phyloP scores from a whole-genome alignment of 2,888 invertebrate genomes.

The Drosophila longiperda region DNA sequence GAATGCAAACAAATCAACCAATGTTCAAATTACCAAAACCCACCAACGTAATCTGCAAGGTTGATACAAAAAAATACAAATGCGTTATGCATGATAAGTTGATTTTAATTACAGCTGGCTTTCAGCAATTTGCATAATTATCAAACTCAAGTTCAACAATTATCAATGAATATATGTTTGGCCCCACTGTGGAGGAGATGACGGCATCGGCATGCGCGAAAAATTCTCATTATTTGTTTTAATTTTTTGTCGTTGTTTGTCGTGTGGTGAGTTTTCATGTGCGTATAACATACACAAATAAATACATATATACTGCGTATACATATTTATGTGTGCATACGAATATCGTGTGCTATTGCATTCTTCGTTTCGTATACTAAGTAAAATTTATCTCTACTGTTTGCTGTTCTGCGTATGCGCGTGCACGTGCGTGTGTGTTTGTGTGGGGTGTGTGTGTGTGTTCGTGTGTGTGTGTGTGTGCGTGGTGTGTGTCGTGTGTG shows the following conservation, averaged over 20 bases:
- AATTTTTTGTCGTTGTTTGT: constrained; percentile 15
- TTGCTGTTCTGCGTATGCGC: constrained; percentile 59
- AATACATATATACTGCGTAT: constrained; percentile 2
- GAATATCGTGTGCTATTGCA: constrained; percentile 44
- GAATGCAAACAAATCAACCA: constrained; percentile 41
- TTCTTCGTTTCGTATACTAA: constrained; percentile 54
- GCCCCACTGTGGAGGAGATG: constrained; percentile 68
- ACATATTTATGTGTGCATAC: constrained; percentile 13
- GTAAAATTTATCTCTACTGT: constrained; percentile 69
- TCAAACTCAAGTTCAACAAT: constrained; percentile 9
- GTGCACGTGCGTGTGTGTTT: neutral
- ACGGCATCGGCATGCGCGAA: constrained; percentile 73
- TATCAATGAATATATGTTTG: constrained; percentile 46
- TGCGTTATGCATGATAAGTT: constrained; percentile 8
- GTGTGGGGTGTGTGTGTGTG: no score
- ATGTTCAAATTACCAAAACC: constrained; percentile 2
- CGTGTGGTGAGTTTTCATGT: constrained; percentile 39
- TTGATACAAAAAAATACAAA: neutral
- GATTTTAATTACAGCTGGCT: constrained; percentile 22
- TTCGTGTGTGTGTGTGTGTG: constrained; percentile 1
- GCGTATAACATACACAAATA: constrained; percentile 9
- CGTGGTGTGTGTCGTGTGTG: constrained; percentile 23
- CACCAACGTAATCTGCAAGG: constrained; percentile 5
- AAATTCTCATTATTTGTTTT: constrained; percentile 51
- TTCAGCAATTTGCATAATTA: constrained; percentile 21